Evolutionary conservation across 2,113 vertebrate genomes (phyloP), one percentile per base, ranked within the genome.

Genomic region (Gila orcuttii): DNA sequence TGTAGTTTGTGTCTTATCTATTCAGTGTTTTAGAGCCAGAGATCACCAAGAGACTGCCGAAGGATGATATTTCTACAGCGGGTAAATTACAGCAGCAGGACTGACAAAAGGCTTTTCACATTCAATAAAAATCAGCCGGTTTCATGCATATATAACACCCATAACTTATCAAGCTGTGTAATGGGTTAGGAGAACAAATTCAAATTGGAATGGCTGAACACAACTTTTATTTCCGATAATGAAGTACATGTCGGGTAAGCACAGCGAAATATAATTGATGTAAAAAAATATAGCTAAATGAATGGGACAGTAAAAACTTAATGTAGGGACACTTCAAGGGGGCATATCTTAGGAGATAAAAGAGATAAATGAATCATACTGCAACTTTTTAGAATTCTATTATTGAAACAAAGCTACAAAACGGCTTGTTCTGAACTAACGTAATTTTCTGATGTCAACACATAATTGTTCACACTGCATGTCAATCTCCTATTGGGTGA

Each of bases 1-100:
- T 81, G 68, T 33, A 79, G 81, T 87, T 87, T 80, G 78, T 85
- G 64, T 88, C 80, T 86, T 87, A 80, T 86, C 85, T 86, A 84
- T 83, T 86, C 85, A 76, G 64, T 68, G 76, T 39, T 84, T 81
- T 21, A 60, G 68, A 81, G 28, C 9, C 23, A 57, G 75, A 81
- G 47, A 83, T 88, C 87, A 86, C 52, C 13, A 59, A 47, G 78
- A 79, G 85, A 23, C 57, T 23, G 75, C 8, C 28, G 15, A 74
- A 83, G 60, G 55, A 69, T 84, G 71, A 83, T 50, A 28, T 88
- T 71, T 86, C 87, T 59, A 10, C 81, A 33, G 84, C 15, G 25
- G 62, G 6, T 83, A 64, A 84, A 80, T 86, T 75, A 86, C 82
- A 76, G 64, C 85, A 57, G 68, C 55, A 64, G 42, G 45, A 60